phyloP scores from a whole-genome alignment of 2,888 invertebrate genomes.

The Sceliomorpha sp. region DNA sequence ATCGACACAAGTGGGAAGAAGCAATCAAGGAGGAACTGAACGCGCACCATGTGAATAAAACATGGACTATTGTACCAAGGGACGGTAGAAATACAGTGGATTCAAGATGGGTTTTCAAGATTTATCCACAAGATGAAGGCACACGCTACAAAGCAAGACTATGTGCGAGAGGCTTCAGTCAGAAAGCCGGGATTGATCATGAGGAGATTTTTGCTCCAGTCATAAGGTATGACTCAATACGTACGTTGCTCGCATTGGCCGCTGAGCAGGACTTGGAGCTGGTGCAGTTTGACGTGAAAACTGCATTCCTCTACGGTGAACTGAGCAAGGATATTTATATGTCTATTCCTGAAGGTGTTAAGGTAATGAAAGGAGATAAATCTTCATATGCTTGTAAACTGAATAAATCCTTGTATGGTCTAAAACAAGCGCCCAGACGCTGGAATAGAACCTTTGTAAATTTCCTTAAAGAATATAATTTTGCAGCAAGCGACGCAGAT shows the following conservation, averaged over 20 bases:
- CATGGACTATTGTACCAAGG: slow-evolving; percentile 29
- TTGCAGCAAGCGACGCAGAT: slow-evolving; percentile 52
- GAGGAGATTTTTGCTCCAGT: slow-evolving; percentile 11
- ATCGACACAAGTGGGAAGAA: slow-evolving; percentile 18
- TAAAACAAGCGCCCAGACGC: slow-evolving; percentile 8
- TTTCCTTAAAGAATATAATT: slow-evolving; percentile 39
- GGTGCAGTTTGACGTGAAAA: slow-evolving; percentile 8
- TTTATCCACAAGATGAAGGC: neutral
- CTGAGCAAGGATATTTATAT: slow-evolving; percentile 1
- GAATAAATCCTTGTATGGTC: neutral
- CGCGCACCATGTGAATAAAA: too few relatives aligned
- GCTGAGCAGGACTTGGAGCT: neutral
- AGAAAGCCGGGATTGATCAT: slow-evolving; percentile 4
- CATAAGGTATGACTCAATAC: slow-evolving; percentile 12
- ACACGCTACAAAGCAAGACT: slow-evolving; percentile 7
- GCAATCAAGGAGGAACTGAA: too few relatives aligned
- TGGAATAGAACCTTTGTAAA: slow-evolving; percentile 10
- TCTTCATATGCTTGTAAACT: slow-evolving; percentile 7
- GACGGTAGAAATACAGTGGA: slow-evolving; percentile 9
- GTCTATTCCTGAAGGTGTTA: slow-evolving; percentile 7
- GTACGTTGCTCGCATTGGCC: neutral
- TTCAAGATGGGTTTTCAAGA: slow-evolving; percentile 26
- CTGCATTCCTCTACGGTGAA: too few relatives aligned
- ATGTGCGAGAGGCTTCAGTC: slow-evolving; percentile 9
- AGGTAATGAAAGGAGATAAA: neutral